Base-by-base conservation (phyloP, 2,797 vertebrate species). In the Lagodon rhomboides region DNA sequence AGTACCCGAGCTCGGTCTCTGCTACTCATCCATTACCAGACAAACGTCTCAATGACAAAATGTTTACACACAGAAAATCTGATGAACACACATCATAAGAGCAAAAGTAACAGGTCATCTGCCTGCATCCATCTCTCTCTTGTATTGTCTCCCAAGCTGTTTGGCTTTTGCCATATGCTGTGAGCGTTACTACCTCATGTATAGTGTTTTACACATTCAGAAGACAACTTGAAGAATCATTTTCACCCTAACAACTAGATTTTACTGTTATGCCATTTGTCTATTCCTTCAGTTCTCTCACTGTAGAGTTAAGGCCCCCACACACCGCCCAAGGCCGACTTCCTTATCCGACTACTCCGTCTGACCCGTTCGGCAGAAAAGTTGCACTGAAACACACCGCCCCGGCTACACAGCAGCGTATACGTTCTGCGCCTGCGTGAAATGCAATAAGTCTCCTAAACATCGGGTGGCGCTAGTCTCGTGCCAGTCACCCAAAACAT, bases 41-140 rank as follows among this genome's bases (percentile, higher is more conserved):
- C 60, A 73, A 68, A 80, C 73, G 70, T 72, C 55, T 56, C 69
- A 75, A 74, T 85, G 86, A 87, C 81, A 71, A 27, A 68, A 72
- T 84, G 73, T 81, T 80, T 79, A 76, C 70, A 73, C 73, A 76
- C 59, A 76, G 75, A 83, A 64, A n/a, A 76, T 60, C 44, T 20
- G 53, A 72, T 54, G 54, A 18, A 56, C 27, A 73, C 58, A 54
- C 60, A 68, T 77, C 43, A 60, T 12, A 43, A 20, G 16, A 77
- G 53, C 22, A 73, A 50, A 51, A 67, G 56, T 25, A 50, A 74
- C 25, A 41, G 30, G 83, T 70, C 41, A 54, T 34, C 66, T 13
- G 30, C 22, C 41, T 65, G 6, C 18, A 75, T 64, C 17, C 7
- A 58, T 67, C 49, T 41, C 61, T 30, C 30, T 60, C 43, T 44